Evolutionary conservation across 2,888 invertebrate species (phyloP), one percentile per base, ranked within the genome.

Genomic region (Frankliniella intonsa): DNA sequence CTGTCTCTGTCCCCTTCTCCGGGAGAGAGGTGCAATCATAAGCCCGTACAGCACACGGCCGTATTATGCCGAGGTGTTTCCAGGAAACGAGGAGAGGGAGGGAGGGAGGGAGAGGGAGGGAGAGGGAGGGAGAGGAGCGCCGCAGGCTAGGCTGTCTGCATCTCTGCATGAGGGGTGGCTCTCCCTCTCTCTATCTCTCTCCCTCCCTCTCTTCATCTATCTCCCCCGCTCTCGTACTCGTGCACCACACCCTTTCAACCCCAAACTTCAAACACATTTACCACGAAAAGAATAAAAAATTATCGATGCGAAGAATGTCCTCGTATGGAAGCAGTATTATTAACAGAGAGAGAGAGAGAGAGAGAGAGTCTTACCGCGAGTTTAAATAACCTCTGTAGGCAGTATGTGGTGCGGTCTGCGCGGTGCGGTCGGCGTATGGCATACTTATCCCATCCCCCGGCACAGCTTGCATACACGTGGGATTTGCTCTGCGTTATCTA

Each of bases 11-110:
- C 65, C 25, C 25, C 55, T 38, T 38, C 38, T 38, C 38, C 38
- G 62, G n/a, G 62, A 62, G 62, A 62, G 62, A 62, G 62, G 62
- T n/a, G 62, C 62, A 62, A 62, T 62, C 62, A 62, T 62, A 62
- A 62, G 62, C 62, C 62, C 55, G 55, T 8, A 12, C 62, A n/a
- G 62, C 62, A 62, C 19, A 62, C 62, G 62, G 62, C 62, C 62
- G 62, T 62, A 62, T 62, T 19, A 62, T 62, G 62, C 19, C 62
- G 62, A 62, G 62, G 62, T 62, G 62, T 62, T 62, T 62, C 62
- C 62, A 62, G 62, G 62, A n/a, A 62, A 62, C n/a, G 62, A 62
- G 62, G 62, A 14, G 62, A 0, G 62, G 17, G 14, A 62, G 19
- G 17, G 55, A 38, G 38, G 5, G 38, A 38, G 38, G 55, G 62